Evolutionary conservation across 2,888 invertebrate species (phyloP).

Genomic region (Automeris io): DNA sequence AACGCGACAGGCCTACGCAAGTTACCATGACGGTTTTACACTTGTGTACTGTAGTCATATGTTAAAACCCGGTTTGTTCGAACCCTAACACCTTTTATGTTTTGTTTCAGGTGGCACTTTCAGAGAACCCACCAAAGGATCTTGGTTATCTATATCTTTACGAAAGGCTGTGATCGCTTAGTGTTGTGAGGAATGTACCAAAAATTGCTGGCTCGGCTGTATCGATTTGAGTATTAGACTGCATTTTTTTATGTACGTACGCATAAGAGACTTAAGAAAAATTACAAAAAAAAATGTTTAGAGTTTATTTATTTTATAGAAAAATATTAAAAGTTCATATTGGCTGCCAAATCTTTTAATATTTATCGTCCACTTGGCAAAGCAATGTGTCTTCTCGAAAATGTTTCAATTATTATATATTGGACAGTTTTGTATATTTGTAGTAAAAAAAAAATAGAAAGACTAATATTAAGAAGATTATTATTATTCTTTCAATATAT

Average conservation of each 20-base stretch:
- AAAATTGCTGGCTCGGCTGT: constrained; percentile 32
- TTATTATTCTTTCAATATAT: too few relatives aligned
- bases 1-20: too few relatives aligned
- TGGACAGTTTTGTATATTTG: not conserved
- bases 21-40: not conserved
- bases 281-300: constrained; percentile 40
- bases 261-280: constrained; percentile 38
- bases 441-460: too few relatives aligned
- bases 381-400: constrained; percentile 1
- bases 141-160: constrained; percentile 98
- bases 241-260: constrained; percentile 39
- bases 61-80: not conserved
- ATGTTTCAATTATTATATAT: constrained; percentile 4
- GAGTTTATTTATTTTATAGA: constrained; percentile 53
- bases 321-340: not conserved
- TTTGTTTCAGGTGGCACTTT: constrained; percentile 85
- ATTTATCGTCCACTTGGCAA: too few relatives aligned
- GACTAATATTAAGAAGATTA: too few relatives aligned
- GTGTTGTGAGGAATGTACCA: constrained; percentile 28
- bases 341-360: not conserved
- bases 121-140: constrained; percentile 97
- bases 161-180: constrained; percentile 78
- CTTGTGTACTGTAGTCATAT: too few relatives aligned
- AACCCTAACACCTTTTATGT: not conserved
- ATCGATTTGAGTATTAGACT: constrained; percentile 47